A percentile compares a stretch with the other conserved stretches of the same genome.
phyloP scores from a whole-genome alignment of 2,888 invertebrate genomes.

The Tethea ocularis region DNA sequence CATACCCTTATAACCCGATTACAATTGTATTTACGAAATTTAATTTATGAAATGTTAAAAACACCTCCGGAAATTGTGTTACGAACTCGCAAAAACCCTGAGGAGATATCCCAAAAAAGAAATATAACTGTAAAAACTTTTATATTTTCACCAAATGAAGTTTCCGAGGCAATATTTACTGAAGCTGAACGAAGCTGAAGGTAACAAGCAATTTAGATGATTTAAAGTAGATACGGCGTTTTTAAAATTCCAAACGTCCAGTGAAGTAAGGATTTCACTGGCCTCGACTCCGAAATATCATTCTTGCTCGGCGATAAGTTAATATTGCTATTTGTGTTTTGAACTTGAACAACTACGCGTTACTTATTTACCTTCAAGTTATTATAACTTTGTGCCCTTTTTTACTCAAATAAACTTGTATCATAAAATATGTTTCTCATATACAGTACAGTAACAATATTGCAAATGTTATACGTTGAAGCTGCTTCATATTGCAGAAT shows the following conservation, averaged over 20 bases:
- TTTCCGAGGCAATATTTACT: not conserved
- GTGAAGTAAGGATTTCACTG: not conserved
- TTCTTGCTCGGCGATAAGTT: not conserved
- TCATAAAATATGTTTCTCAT: not conserved
- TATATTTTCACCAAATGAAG: conserved; percentile 1
- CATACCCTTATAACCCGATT: not conserved
- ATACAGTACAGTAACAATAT: not conserved
- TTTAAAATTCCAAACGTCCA: not conserved
- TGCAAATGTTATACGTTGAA: not conserved
- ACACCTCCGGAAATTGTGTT: not conserved
- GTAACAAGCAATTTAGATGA: not conserved
- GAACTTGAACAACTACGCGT: too few species aligned
- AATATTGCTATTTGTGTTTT: not conserved
- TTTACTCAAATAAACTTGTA: too few species aligned
- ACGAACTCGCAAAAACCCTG: not conserved
- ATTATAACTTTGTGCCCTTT: too few species aligned
- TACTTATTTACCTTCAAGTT: too few species aligned
- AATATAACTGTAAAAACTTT: not conserved
- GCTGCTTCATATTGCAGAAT: not conserved
- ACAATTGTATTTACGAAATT: not conserved
- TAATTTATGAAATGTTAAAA: not conserved
- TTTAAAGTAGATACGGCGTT: not conserved
- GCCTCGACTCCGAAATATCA: not conserved
- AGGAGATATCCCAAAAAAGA: not conserved
- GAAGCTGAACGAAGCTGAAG: not conserved